These are phyloP conservation scores for Callitettix versicolor DNA, from an alignment of 1,140 invertebrate species.

Conservation along the genomic window DNA sequence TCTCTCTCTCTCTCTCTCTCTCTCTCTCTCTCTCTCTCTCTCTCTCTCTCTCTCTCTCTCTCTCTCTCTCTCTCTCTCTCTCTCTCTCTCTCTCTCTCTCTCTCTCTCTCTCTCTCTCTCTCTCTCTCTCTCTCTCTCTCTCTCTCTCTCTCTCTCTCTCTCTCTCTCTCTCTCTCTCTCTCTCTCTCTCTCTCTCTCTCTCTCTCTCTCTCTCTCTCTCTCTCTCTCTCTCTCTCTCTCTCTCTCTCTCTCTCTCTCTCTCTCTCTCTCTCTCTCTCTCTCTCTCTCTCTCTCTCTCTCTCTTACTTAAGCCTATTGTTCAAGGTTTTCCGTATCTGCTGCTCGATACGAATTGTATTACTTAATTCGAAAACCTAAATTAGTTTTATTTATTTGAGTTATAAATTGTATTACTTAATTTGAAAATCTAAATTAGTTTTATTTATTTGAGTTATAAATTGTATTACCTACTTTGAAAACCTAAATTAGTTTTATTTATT, in stretches of 20 bases:
- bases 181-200: neutral
- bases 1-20: too few species aligned
- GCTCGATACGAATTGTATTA: too few species aligned
- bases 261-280: neutral
- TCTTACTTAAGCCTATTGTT: too few species aligned
- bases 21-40: too few species aligned
- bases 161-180: neutral
- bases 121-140: neutral
- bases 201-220: neutral
- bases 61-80: neutral
- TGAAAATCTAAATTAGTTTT: too few species aligned
- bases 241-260: neutral
- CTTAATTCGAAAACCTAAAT: too few species aligned
- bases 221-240: neutral
- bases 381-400: too few species aligned
- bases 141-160: neutral
- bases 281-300: neutral
- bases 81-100: neutral
- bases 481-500: too few species aligned
- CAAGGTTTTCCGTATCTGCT: too few species aligned
- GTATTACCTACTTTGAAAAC: too few species aligned
- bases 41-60: neutral
- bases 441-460: too few species aligned
- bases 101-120: neutral
- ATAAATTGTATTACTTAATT: too few species aligned